These are phyloP conservation scores for Aphelinus certus DNA, from an alignment of 1,140 invertebrate species.

Conservation along the genomic window DNA sequence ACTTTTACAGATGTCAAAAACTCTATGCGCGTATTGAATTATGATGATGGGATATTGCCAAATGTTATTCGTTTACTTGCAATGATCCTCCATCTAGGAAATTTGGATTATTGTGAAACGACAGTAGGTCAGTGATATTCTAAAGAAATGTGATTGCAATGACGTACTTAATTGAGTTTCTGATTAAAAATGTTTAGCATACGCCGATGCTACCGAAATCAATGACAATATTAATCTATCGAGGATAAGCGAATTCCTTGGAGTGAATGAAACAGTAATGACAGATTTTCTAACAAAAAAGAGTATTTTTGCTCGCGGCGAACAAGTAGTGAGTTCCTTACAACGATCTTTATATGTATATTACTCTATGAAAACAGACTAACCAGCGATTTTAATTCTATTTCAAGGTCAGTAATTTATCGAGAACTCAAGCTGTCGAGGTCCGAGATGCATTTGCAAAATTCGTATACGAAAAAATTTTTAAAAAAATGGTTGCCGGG, in stretches of 20 bases:
- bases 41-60: conserved; percentile 84
- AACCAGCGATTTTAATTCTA: background rate
- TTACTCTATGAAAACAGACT: no score
- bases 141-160: background rate
- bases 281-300: conserved; percentile 85
- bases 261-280: conserved; percentile 75
- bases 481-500: conserved; percentile 89
- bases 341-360: no score
- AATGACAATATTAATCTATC: conserved; percentile 73
- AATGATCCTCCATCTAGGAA: conserved; percentile 88
- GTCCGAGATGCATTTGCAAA: conserved; percentile 92
- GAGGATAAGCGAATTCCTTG: conserved; percentile 75
- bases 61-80: conserved; percentile 85
- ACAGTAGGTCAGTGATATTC: conserved; percentile 66
- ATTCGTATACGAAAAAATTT: conserved; percentile 91
- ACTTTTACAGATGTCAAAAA: conserved; percentile 89
- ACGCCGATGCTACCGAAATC: conserved; percentile 85
- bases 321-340: conserved; percentile 73
- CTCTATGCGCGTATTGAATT: conserved; percentile 93
- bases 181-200: conserved; percentile 58
- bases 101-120: conserved; percentile 85
- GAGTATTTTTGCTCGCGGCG: conserved; percentile 89
- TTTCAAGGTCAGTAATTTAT: conserved; percentile 70
- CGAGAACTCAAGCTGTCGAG: conserved; percentile 78
- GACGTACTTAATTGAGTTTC: no score